Percentiles rank a stretch among this genome's conserved stretches.
phyloP scores from a whole-genome alignment of 2,113 vertebrate species.

The Oryzias woworae region DNA sequence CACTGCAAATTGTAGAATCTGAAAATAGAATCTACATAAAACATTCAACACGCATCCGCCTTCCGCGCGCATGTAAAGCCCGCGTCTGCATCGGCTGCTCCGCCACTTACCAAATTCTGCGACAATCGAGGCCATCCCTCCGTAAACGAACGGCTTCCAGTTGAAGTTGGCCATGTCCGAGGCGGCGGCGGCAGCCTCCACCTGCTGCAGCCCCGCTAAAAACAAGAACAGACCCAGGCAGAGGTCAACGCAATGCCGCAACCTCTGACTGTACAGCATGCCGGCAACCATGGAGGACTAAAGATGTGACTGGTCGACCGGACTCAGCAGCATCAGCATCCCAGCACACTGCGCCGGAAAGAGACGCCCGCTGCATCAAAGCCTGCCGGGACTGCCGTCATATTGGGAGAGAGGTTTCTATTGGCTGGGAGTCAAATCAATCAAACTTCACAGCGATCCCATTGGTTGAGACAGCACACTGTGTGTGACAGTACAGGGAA shows the following conservation, averaged over 20 bases:
- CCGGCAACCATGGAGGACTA: conserved; percentile 31
- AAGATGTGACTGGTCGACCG: conserved; percentile 36
- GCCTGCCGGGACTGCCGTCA: conserved; percentile 23
- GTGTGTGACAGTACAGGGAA: not conserved
- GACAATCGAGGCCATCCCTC: conserved; percentile 94
- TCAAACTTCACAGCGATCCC: conserved; percentile 13
- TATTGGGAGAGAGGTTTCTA: conserved; percentile 19
- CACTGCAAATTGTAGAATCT: not conserved
- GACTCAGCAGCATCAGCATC: conserved; percentile 67
- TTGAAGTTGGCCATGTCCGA: conserved; percentile 88
- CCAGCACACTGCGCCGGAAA: conserved; percentile 72
- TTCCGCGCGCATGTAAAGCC: too few relatives aligned
- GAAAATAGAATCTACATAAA: not conserved
- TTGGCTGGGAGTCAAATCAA: conserved; percentile 52
- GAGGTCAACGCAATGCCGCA: conserved; percentile 72
- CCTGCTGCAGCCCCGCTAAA: conserved; percentile 80
- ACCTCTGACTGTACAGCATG: conserved; percentile 64
- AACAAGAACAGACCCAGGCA: conserved; percentile 69
- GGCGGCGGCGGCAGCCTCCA: conserved; percentile 71
- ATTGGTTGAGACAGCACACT: conserved; percentile 44
- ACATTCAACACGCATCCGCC: fast-evolving
- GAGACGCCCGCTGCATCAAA: conserved; percentile 41
- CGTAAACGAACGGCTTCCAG: conserved; percentile 97
- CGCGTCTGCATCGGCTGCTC: conserved; percentile 15
- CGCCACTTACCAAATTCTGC: conserved; percentile 91